phyloP scores from a whole-genome alignment of 1,140 invertebrate genomes.

The Heliconius hewitsoni region DNA sequence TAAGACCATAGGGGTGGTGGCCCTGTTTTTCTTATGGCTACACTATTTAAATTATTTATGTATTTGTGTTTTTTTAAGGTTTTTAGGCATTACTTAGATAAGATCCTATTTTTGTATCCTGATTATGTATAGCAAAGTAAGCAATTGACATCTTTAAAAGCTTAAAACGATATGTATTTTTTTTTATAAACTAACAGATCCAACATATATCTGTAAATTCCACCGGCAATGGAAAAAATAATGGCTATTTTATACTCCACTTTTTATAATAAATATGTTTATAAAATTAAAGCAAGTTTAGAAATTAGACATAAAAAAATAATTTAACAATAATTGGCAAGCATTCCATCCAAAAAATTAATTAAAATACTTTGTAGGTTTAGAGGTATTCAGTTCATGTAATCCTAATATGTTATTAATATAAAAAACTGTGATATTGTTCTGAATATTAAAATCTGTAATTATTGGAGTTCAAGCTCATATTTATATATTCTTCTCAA shows the following conservation, averaged over 20 bases:
- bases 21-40: not conserved
- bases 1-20: constrained; percentile 14
- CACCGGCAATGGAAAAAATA: no score
- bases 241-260: no score
- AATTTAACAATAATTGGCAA: constrained; percentile 3
- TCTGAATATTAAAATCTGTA: not conserved
- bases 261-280: constrained; percentile 2
- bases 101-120: constrained; percentile 36
- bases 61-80: constrained; percentile 26
- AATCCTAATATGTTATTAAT: constrained; percentile 6
- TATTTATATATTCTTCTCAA: not conserved
- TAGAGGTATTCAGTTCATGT: not conserved
- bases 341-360: not conserved
- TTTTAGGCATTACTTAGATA: constrained; percentile 31
- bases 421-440: constrained; percentile 24
- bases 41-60: constrained; percentile 14
- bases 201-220: not conserved
- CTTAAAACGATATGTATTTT: not conserved
- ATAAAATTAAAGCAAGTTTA: not conserved
- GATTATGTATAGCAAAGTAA: not conserved
- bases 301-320: not conserved
- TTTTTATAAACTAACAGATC: not conserved
- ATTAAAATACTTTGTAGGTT: not conserved
- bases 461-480: not conserved
- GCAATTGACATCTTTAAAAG: not conserved